These are phyloP conservation scores for Lucilia cuprina DNA, from an alignment of 1,140 invertebrate species.

Conservation along the genomic window DNA sequence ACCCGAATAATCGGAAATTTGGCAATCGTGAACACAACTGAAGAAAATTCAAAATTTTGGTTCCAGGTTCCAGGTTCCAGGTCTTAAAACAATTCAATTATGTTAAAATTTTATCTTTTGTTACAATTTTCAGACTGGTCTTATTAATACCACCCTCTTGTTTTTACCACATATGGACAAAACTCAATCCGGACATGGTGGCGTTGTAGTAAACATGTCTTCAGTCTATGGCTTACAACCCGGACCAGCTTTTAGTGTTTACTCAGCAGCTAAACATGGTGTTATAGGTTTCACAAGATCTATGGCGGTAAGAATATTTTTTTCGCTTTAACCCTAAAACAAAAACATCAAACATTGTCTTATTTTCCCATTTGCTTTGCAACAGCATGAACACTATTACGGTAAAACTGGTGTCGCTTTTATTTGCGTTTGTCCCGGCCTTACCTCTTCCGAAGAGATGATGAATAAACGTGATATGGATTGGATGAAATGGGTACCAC, in stretches of 20 bases:
- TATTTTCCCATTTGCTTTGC: background rate
- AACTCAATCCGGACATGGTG: conserved; percentile 68
- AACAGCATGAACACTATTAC: conserved; percentile 46
- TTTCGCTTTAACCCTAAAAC: background rate
- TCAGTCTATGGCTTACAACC: conserved; percentile 68
- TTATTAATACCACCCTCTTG: conserved; percentile 50
- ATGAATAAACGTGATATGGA: conserved; percentile 55
- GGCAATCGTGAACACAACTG: too few species aligned
- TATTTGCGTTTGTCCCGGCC: conserved; percentile 52
- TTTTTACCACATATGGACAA: conserved; percentile 65
- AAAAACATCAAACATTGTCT: background rate
- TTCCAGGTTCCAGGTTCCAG: too few species aligned
- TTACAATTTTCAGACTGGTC: conserved; percentile 43
- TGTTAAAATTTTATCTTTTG: too few species aligned
- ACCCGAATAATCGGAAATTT: too few species aligned
- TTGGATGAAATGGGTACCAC: conserved; percentile 46
- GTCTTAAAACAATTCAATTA: too few species aligned
- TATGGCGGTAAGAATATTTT: conserved; percentile 44
- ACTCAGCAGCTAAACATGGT: conserved; percentile 64
- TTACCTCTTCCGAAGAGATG: conserved; percentile 54
- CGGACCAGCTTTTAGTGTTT: conserved; percentile 60
- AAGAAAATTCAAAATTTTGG: too few species aligned
- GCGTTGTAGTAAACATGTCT: conserved; percentile 70
- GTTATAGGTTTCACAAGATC: conserved; percentile 65
- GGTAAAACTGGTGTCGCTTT: conserved; percentile 54